Base-by-base conservation (phyloP, 1,140 invertebrate genomes). In the Wasmannia auropunctata region DNA sequence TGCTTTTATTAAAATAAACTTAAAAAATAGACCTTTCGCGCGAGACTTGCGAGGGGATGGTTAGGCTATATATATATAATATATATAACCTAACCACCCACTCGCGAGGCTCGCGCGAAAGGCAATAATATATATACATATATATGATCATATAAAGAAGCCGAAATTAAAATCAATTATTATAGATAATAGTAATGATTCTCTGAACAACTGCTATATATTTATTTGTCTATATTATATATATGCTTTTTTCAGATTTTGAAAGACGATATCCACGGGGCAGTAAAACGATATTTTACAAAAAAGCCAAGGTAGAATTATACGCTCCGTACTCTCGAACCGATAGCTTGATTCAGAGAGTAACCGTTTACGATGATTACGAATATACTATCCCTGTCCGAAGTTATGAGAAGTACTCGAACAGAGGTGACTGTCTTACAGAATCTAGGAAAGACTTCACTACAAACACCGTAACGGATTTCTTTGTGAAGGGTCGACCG, bases 201-300 rank as follows among this genome's bases (percentile, higher is more conserved):
- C 1, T 14, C 14, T 46, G 14, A 43, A 11, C 8, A n/a, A n/a
- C 43, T 3, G 3, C 8, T 46, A 46, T 1, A 46, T 46, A 46
- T 16, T 16, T 46, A 46, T 46, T 16, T 46, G 16, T 46, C 14
- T 46, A 51, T n/a, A 51, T 65, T 5, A 34, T 58, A 6, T 10
- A 34, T n/a, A 16, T 70, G 54, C 14, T 22, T 54, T 10, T 72
- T 93, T 85, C 89, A 97, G 98, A 97, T 92, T 98, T 96, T 86
- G 96, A 97, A 81, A 96, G 96, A 90, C 96, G 97, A 25, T 98
- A 97, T 94, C 97, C 98, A 0, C 96, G 96, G 56, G 97, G 96
- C 3, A 96, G 96, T 46, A 98, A 98, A 94, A 96, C 94, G 0
- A 96, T 97, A 37, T 95, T 96, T 43, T 98, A 97, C 91, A 98